phyloP scores from a whole-genome alignment of 53 echinoderm and acorn worm species.

The Astropecten irregularis region DNA sequence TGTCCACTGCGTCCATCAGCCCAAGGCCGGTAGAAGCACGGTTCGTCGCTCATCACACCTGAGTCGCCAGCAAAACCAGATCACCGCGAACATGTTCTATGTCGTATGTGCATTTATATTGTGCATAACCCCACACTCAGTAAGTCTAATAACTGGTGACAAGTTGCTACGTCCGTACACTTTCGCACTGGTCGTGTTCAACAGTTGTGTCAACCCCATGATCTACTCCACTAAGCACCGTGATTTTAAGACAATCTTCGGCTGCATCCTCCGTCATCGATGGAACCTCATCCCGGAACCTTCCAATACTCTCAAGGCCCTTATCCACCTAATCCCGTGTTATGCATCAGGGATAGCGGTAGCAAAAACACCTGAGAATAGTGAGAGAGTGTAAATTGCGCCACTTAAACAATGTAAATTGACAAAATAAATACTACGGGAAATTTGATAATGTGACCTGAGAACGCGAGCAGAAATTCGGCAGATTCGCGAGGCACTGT shows the following conservation, averaged over 20 bases:
- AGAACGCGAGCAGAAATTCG: too few species aligned
- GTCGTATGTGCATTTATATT: background rate
- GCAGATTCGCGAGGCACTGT: too few species aligned
- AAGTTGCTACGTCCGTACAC: slow-evolving; percentile 35
- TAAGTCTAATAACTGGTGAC: background rate
- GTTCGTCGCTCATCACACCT: background rate
- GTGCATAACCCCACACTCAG: background rate
- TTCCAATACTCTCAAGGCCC: slow-evolving; percentile 20
- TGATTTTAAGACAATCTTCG: too few species aligned
- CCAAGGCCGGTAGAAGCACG: background rate
- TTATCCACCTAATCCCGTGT: too few species aligned
- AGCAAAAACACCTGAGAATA: too few species aligned
- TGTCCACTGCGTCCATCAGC: background rate
- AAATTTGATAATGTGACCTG: too few species aligned
- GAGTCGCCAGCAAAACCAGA: background rate
- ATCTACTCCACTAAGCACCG: slow-evolving; percentile 72
- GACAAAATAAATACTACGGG: too few species aligned
- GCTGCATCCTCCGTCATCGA: too few species aligned
- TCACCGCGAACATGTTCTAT: background rate
- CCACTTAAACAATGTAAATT: too few species aligned
- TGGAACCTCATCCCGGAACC: slow-evolving; percentile 49
- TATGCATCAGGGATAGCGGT: too few species aligned
- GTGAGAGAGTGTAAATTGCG: too few species aligned
- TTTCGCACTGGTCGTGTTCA: slow-evolving; percentile 40
- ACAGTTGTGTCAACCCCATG: slow-evolving; percentile 66